phyloP scores from a whole-genome alignment of 2,888 invertebrate genomes.

The Steinernema carpocapsae region DNA sequence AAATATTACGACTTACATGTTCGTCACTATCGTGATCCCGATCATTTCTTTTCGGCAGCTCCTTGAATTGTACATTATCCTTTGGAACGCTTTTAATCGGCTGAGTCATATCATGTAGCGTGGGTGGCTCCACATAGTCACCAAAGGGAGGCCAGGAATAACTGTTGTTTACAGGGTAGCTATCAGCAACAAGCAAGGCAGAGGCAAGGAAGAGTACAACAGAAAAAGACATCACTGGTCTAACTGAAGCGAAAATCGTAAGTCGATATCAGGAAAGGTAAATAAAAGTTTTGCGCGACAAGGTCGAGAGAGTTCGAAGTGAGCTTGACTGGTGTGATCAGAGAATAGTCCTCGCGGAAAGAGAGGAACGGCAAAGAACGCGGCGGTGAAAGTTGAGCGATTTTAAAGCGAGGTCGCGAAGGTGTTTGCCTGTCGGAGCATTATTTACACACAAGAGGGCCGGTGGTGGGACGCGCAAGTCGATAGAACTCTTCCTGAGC shows the following conservation, averaged over 20 bases:
- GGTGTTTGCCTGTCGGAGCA: constrained; percentile 14
- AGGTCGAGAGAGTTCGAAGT: constrained; percentile 30
- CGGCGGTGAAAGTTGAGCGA: not conserved
- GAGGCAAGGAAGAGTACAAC: not conserved
- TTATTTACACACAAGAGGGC: not conserved
- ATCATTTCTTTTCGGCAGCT: no score
- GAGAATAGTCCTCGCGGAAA: not conserved
- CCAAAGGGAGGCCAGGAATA: not conserved
- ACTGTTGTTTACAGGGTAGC: not conserved
- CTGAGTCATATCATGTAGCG: no score
- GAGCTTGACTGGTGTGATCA: not conserved
- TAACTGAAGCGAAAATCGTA: not conserved
- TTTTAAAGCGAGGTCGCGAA: constrained; percentile 4
- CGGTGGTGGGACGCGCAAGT: not conserved
- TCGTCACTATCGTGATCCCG: no score
- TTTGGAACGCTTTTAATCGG: no score
- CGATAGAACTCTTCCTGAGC: not conserved
- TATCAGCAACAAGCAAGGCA: not conserved
- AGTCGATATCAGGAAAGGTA: constrained; percentile 10
- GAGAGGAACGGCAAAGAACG: constrained; percentile 1
- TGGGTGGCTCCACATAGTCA: no score
- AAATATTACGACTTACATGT: no score
- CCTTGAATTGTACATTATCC: no score
- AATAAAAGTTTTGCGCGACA: constrained; percentile 3
- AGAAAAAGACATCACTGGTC: not conserved